Conservation (phyloP, 2,888 invertebrate species). For the Rhimphoctona megacephalus region DNA sequence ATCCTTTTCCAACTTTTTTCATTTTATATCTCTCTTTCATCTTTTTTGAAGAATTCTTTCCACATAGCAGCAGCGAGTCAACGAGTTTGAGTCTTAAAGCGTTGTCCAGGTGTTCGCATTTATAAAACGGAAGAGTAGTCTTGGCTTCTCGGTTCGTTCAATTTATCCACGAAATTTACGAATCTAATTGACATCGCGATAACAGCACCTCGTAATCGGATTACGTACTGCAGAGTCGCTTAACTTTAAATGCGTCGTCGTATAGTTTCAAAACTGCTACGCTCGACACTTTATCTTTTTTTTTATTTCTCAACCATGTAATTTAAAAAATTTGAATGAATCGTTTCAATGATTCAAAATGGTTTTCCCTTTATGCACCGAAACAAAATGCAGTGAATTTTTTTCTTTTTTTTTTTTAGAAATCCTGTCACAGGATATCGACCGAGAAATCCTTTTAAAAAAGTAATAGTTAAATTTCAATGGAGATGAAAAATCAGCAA, state of each 20-base stretch:
- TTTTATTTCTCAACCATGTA: not conserved
- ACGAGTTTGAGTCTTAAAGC: not conserved
- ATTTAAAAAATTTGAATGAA: not conserved
- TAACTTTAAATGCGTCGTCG: not conserved
- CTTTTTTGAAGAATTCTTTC: not conserved
- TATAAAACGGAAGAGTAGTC: not conserved
- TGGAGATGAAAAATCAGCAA: not conserved
- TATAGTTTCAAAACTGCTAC: not conserved
- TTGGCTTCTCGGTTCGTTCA: slow-evolving; percentile 12
- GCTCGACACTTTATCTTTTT: not conserved
- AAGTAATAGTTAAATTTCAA: not conserved
- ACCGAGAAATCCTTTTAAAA: not conserved
- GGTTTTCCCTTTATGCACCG: too few relatives aligned
- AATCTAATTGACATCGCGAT: slow-evolving; percentile 44
- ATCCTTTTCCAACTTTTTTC: slow-evolving; percentile 7
- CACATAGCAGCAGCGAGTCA: not conserved
- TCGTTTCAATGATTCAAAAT: not conserved
- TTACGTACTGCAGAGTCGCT: slow-evolving; percentile 35
- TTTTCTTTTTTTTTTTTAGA: not conserved
- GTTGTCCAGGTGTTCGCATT: slow-evolving; percentile 1
- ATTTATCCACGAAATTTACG: slow-evolving; percentile 50
- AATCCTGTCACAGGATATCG: not conserved
- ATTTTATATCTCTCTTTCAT: slow-evolving; percentile 5
- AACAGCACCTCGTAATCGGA: slow-evolving; percentile 51
- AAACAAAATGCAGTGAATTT: not conserved